A percentile compares a stretch with the other conserved stretches of the same genome.
Evolutionary conservation across 2,888 invertebrate genomes (phyloP).

Genomic region (Lutraria lutraria): DNA sequence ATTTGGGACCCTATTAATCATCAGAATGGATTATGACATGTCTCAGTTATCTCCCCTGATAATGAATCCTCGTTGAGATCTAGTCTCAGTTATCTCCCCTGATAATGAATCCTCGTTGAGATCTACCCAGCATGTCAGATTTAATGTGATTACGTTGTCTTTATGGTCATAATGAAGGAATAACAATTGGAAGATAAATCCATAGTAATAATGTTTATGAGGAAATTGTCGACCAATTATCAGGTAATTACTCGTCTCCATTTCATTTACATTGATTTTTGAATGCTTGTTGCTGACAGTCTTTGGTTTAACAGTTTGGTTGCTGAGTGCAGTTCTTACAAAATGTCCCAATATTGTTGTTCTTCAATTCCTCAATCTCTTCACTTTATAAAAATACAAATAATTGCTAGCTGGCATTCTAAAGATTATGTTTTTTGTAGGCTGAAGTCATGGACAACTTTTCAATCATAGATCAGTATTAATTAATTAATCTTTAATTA

Average conservation of each 20-base stretch:
- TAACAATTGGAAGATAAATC: conserved; percentile 41
- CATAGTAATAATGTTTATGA: conserved; percentile 42
- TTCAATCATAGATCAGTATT: too few relatives aligned
- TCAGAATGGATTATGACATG: not conserved
- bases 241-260: conserved; percentile 17
- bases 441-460: too few relatives aligned
- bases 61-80: not conserved
- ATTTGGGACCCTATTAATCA: not conserved
- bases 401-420: too few relatives aligned
- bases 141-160: conserved; percentile 26
- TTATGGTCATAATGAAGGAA: conserved; percentile 30
- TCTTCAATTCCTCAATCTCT: too few relatives aligned
- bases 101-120: not conserved
- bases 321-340: too few relatives aligned
- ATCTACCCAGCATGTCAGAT: conserved; percentile 7
- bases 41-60: conserved; percentile 8
- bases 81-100: conserved; percentile 8
- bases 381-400: too few relatives aligned
- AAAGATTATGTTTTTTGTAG: too few relatives aligned
- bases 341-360: too few relatives aligned
- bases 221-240: conserved; percentile 41
- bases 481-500: too few relatives aligned
- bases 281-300: not conserved
- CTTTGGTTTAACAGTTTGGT: too few relatives aligned
- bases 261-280: conserved; percentile 43